Conservation (phyloP, 2,113 vertebrate genomes). For the Zingel zingel region DNA sequence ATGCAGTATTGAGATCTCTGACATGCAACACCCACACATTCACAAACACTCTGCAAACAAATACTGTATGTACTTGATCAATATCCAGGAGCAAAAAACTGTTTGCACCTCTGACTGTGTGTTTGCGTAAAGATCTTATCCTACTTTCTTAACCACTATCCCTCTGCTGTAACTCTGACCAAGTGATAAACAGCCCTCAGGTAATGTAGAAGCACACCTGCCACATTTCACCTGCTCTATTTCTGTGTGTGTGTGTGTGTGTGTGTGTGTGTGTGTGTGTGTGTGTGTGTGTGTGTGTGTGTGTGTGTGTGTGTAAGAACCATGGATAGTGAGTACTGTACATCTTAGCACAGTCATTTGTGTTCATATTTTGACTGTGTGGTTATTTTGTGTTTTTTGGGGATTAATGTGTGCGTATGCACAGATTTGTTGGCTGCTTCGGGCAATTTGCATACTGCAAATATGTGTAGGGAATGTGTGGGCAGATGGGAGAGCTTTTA, state of each 20-base stretch:
- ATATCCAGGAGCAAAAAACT: conserved; percentile 39
- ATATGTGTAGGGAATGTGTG: conserved; percentile 39
- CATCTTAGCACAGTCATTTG: not conserved
- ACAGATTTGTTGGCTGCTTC: conserved; percentile 30
- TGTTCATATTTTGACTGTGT: not conserved
- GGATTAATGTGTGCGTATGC: not conserved
- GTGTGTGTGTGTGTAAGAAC: not conserved
- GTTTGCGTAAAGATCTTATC: conserved; percentile 34
- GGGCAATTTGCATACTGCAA: conserved; percentile 56
- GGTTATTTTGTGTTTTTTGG: not conserved
- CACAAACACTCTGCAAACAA: conserved; percentile 33
- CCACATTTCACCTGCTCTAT: conserved; percentile 50
- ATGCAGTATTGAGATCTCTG: conserved; percentile 45
- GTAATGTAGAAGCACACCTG: conserved; percentile 43
- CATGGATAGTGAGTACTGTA: not conserved
- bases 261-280: not conserved
- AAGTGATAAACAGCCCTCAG: conserved; percentile 43
- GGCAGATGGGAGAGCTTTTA: conserved; percentile 36
- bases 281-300: conserved; percentile 22
- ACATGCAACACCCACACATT: conserved; percentile 57
- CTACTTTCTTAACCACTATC: conserved; percentile 29
- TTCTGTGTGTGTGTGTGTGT: not conserved
- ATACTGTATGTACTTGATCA: conserved; percentile 41
- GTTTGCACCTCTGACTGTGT: conserved; percentile 12
- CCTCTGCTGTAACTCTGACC: conserved; percentile 15